Evolutionary conservation across 2,797 vertebrate genomes (phyloP).

Genomic region (Austrolebias charrua): DNA sequence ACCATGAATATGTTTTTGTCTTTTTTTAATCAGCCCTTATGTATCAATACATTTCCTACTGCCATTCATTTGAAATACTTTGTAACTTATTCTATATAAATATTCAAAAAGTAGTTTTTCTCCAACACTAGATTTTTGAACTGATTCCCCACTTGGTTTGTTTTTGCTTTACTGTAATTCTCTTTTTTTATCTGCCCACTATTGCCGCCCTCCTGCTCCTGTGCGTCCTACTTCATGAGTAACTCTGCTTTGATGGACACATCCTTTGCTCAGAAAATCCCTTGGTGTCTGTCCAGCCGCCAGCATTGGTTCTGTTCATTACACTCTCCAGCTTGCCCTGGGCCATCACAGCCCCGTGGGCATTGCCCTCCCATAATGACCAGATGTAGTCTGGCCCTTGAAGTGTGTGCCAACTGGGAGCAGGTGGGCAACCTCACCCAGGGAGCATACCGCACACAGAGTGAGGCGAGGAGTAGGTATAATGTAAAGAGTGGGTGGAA

Average conservation of each 20-base stretch:
- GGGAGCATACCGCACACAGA: conserved; percentile 53
- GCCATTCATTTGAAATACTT: not conserved
- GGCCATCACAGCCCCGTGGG: conserved; percentile 56
- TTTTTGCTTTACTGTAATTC: conserved; percentile 5
- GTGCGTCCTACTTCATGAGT: conserved; percentile 46
- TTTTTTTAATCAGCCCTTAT: too few relatives aligned
- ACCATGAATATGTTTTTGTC: too few relatives aligned
- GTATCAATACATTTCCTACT: not conserved
- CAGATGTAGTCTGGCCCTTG: conserved; percentile 77
- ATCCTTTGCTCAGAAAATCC: conserved; percentile 57
- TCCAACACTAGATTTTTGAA: not conserved
- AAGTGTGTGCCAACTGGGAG: conserved; percentile 74
- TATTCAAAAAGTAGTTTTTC: not conserved
- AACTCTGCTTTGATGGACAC: conserved; percentile 56
- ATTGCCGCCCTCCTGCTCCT: conserved; percentile 22
- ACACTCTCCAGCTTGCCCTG: conserved; percentile 69
- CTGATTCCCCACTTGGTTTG: not conserved
- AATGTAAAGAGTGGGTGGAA: not conserved
- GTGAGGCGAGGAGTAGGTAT: conserved; percentile 22
- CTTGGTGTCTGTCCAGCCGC: conserved; percentile 46
- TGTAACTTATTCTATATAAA: not conserved
- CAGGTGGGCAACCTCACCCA: conserved; percentile 72
- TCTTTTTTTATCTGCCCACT: conserved; percentile 16
- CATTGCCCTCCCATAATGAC: conserved; percentile 69
- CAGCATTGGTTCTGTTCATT: conserved; percentile 68